Evolutionary conservation across 2,113 vertebrate genomes (phyloP), one percentile per base, ranked within the genome.

Genomic region (Saiga tatarica): DNA sequence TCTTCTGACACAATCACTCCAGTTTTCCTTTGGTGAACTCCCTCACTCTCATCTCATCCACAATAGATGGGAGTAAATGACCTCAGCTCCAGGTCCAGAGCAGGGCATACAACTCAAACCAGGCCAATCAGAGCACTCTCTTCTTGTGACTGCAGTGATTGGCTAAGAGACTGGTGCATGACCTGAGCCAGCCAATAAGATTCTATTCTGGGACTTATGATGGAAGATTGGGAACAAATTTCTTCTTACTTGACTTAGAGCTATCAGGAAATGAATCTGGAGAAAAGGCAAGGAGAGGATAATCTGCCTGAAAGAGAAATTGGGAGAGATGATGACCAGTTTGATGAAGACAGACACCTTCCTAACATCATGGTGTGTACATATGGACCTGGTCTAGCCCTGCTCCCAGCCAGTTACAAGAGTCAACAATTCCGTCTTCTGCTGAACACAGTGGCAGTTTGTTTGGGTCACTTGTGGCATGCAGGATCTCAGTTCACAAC

Each of bases 121-220:
- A 36, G 95, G 60, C 89, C 92, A 71, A 26, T 87, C n/a, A 79
- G 85, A 78, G 50, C 74, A 0, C 5, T 9, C 26, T 13, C 36
- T 85, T 74, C 67, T 21, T 19, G 19, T 3, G 26, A 52, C 85
- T 74, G 28, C n/a, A 26, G 53, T 45, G 62, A 93, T 23, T 85
- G 92, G 78, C 33, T 52, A 21, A 10, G 60, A 15, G 42, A 7
- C 11, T 42, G 21, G n/a, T 76, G 55, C 10, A 0, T 62, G 90
- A 85, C 67, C 90, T n/a, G 12, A 55, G 25, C 76, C 62, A 17
- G 57, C 57, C 91, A 91, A n/a, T 86, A 87, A 76, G 91, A 93
- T 64, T 86, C 53, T 6, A n/a, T 15, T 59, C 78, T 76, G 90
- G 25, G 87, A 71, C 55, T 93, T 76, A 52, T 0, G 30, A 33